Evolutionary conservation across 64 coral and sea anemone species (phyloP), one percentile per base, ranked within the genome.

Genomic region (Dendronephthya gigantea): DNA sequence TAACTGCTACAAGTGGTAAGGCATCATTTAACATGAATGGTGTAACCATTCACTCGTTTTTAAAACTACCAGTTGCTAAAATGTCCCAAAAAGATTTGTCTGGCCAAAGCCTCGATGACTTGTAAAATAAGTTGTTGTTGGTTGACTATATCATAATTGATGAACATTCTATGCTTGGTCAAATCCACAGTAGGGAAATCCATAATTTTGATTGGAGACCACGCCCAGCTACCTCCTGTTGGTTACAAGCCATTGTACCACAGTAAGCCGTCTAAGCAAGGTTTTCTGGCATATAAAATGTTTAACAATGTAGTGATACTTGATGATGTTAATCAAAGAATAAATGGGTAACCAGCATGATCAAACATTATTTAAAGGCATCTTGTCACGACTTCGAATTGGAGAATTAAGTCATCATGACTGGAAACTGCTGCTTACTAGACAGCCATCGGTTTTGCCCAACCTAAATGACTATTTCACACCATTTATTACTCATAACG

Each of bases 61-160:
- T 66, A 17, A 66, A 66, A 66, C 58, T 66, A 66, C 58, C 58
- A 66, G 58, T 66, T 66, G 58, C 19, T 66, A 66, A 66, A n/a
- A 66, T 66, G 58, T 30, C 58, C 58, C 58, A 66, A 66, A 66
- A 66, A 66, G 58, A 66, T 66, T 66, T 66, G 29, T 66, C 58
- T 66, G 19, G 58, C 29, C 58, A 66, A 66, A 66, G 58, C 58
- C 58, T 66, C 29, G 29, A 66, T 66, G 22, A 66, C 29, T 66
- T 66, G 58, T 17, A 66, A 66, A 66, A 66, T 66, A 66, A 66
- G 5, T 66, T 66, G 58, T 66, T 66, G 58, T 66, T 17, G 29
- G 58, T 66, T 66, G 58, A 66, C 58, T 66, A 66, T 66, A 66
- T 66, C 58, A 66, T 66, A 66, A 66, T 66, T 66, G 58, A 66